Evolutionary conservation across 2,888 invertebrate species (phyloP).

Genomic region (Lacanobia oleracea): DNA sequence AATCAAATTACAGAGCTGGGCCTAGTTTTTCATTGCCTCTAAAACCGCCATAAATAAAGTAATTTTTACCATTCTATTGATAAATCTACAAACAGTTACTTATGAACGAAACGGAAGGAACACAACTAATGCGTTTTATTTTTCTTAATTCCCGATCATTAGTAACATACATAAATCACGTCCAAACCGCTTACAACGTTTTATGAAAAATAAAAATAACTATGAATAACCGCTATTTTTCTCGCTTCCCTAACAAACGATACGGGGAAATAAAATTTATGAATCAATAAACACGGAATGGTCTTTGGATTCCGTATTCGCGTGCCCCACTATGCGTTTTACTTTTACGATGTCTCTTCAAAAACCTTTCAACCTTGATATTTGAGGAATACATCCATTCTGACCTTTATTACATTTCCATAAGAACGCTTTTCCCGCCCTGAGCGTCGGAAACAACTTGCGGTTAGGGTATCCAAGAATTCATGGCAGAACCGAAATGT

Average conservation of each 20-base stretch:
- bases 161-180: constrained; percentile 53
- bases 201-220: constrained; percentile 56
- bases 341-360: constrained; percentile 62
- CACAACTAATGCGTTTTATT: constrained; percentile 48
- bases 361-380: constrained; percentile 59
- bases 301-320: constrained; percentile 60
- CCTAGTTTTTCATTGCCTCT: constrained; percentile 23
- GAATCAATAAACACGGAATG: constrained; percentile 67
- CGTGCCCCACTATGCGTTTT: constrained; percentile 60
- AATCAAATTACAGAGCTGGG: constrained; percentile 29
- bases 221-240: constrained; percentile 55
- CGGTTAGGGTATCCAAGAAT: constrained; percentile 55
- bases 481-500: constrained; percentile 60
- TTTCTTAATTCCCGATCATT: constrained; percentile 61
- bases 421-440: constrained; percentile 37
- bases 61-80: constrained; percentile 19
- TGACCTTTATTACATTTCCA: constrained; percentile 28
- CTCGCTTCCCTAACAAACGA: constrained; percentile 58
- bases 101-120: constrained; percentile 22
- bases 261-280: constrained; percentile 58
- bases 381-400: constrained; percentile 17
- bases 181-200: constrained; percentile 53
- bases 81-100: constrained; percentile 35
- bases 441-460: constrained; percentile 21
- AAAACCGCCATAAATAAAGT: constrained; percentile 41